Percentiles rank a stretch among this genome's conserved stretches.
These are phyloP conservation scores for Eupeodes luniger DNA, from an alignment of 2,888 invertebrate species.

Conservation along the genomic window DNA sequence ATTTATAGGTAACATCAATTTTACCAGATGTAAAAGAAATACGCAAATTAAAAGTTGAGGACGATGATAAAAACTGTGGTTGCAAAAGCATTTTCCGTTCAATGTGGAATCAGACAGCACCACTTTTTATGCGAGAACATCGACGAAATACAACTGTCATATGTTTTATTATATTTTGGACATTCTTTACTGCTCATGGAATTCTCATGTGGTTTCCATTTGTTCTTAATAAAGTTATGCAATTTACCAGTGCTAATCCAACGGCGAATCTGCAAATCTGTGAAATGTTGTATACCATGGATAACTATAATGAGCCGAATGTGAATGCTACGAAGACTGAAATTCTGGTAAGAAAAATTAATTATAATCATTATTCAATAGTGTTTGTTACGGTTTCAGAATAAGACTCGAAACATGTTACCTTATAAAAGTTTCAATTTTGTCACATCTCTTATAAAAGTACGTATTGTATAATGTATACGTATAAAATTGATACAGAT, in stretches of 20 bases:
- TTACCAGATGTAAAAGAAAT: constrained; percentile 38
- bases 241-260: constrained; percentile 78
- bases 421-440: too few species aligned
- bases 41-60: constrained; percentile 16
- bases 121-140: constrained; percentile 80
- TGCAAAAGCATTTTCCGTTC: constrained; percentile 65
- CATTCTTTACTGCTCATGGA: constrained; percentile 80
- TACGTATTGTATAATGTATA: too few species aligned
- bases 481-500: too few species aligned
- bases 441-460: too few species aligned
- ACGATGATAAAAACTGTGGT: constrained; percentile 4
- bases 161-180: constrained; percentile 81
- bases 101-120: constrained; percentile 82
- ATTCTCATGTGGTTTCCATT: constrained; percentile 83
- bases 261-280: constrained; percentile 78
- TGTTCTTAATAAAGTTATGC: constrained; percentile 80
- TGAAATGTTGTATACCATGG: constrained; percentile 78
- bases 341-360: constrained; percentile 11
- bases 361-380: neutral
- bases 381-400: too few species aligned
- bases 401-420: too few species aligned
- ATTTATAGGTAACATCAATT: constrained; percentile 31
- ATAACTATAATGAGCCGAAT: neutral
- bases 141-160: constrained; percentile 79
- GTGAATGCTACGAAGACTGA: constrained; percentile 3